phyloP scores from a whole-genome alignment of 2,888 invertebrate genomes.

The Yponomeuta sedellus region DNA sequence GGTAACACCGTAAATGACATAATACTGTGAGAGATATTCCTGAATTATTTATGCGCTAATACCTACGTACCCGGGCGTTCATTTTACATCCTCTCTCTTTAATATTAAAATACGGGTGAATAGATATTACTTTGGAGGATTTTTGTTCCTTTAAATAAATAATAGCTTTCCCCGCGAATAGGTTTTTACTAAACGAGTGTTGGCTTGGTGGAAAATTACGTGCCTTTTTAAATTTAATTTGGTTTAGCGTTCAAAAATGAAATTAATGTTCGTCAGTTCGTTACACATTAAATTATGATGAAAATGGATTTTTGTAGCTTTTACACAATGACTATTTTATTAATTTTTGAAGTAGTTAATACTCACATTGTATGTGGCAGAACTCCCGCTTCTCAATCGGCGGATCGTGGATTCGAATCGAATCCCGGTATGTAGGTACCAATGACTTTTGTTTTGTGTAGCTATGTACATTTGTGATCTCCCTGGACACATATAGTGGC shows the following conservation, averaged over 20 bases:
- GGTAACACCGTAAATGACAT: conserved; percentile 73
- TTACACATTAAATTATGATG: neutral
- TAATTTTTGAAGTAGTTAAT: neutral
- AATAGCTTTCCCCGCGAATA: conserved; percentile 68
- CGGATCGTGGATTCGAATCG: too few species aligned
- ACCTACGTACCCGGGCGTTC: conserved; percentile 40
- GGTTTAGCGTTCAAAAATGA: conserved; percentile 47
- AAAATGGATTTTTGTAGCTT: neutral
- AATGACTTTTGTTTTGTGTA: too few species aligned
- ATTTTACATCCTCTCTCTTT: conserved; percentile 38
- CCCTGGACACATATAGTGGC: too few species aligned
- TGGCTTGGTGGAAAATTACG: conserved; percentile 33
- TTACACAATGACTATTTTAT: too few species aligned
- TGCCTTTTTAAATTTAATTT: conserved; percentile 49
- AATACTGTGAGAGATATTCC: conserved; percentile 68
- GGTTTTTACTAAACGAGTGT: conserved; percentile 66
- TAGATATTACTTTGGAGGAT: conserved; percentile 71
- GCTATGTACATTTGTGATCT: too few species aligned
- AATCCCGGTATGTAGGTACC: too few species aligned
- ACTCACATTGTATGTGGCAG: too few species aligned
- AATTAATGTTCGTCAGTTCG: conserved; percentile 35
- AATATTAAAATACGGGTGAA: conserved; percentile 64
- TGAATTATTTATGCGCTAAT: conserved; percentile 73
- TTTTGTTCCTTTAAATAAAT: conserved; percentile 71
- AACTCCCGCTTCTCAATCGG: too few species aligned